Percentiles rank a stretch among this genome's conserved stretches.
Conservation (phyloP, 2,113 vertebrate species). For the Caloenas nicobarica region DNA sequence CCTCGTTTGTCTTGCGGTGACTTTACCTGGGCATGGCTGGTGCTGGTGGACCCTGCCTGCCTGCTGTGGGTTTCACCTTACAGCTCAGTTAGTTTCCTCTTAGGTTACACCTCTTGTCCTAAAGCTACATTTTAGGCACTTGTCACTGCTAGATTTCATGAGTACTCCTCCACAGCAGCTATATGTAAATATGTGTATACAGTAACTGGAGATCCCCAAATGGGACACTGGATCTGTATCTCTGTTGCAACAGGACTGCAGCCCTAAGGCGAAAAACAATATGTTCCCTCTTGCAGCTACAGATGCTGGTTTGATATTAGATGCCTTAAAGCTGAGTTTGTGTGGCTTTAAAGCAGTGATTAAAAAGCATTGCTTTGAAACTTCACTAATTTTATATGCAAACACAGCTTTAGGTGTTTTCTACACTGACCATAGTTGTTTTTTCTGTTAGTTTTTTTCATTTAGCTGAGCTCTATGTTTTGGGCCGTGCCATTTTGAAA, state of each 20-base stretch:
- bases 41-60: neutral
- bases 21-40: fast-evolving
- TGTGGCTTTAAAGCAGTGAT: neutral
- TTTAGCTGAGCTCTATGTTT: neutral
- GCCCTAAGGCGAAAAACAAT: fast-evolving
- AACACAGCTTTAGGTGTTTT: neutral
- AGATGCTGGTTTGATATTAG: neutral
- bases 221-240: neutral
- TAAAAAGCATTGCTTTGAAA: neutral
- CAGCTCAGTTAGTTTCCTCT: neutral
- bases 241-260: neutral
- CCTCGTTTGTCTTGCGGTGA: neutral
- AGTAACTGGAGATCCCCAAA: neutral
- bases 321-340: neutral
- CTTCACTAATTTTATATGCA: neutral
- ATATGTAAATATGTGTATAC: fast-evolving
- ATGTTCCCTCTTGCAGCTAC: neutral
- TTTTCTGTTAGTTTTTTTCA: neutral
- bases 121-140: neutral
- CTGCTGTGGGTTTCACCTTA: neutral
- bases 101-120: neutral
- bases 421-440: neutral
- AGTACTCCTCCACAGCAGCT: neutral
- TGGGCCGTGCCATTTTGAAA: neutral
- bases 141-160: neutral